Conservation (phyloP, 1,140 invertebrate species). For the Drosophila jambulina region DNA sequence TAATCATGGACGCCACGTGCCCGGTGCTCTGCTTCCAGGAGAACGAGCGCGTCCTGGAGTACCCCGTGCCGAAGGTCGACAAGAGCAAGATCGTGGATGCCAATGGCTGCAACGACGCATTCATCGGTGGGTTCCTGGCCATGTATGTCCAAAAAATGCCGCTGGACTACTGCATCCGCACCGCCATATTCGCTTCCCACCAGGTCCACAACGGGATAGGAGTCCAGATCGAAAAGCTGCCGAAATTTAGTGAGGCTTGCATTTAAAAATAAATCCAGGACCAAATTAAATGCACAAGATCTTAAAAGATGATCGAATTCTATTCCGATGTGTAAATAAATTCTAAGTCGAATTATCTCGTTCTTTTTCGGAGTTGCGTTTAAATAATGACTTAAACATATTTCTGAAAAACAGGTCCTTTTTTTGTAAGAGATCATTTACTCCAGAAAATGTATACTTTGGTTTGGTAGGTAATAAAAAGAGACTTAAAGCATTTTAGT, state of each 20-base stretch:
- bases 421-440: not conserved
- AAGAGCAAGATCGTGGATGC: slow-evolving; percentile 95
- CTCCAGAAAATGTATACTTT: too few relatives aligned
- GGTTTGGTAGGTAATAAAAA: not conserved
- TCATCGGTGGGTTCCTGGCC: slow-evolving; percentile 97
- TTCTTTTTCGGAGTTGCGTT: not conserved
- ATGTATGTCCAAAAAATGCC: slow-evolving; percentile 92
- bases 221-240: slow-evolving; percentile 53
- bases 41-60: slow-evolving; percentile 55
- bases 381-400: not conserved
- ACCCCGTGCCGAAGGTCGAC: slow-evolving; percentile 88
- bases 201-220: slow-evolving; percentile 50
- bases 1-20: slow-evolving; percentile 53
- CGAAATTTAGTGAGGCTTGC: slow-evolving; percentile 57
- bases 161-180: slow-evolving; percentile 70
- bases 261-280: slow-evolving; percentile 20
- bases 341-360: not conserved
- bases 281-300: not conserved
- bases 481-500: not conserved
- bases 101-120: slow-evolving; percentile 99
- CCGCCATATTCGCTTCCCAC: slow-evolving; percentile 63
- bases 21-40: slow-evolving; percentile 61
- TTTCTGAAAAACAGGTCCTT: not conserved
- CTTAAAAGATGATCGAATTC: not conserved
- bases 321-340: not conserved